Conservation (phyloP, 2,888 invertebrate genomes). For the Dryococelus australis region DNA sequence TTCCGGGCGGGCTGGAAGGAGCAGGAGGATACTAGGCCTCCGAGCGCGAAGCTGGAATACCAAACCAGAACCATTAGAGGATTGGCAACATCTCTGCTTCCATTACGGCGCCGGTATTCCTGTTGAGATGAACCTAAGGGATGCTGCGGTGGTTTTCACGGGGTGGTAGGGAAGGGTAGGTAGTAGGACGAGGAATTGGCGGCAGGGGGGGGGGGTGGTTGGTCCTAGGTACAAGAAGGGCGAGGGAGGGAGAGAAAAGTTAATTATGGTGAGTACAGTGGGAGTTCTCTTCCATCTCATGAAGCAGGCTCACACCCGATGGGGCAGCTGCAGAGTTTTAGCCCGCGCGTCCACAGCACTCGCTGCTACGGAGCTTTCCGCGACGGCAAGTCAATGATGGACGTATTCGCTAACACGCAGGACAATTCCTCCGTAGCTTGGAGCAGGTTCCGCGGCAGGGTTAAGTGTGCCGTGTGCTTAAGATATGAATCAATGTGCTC, state of each 20-base stretch:
- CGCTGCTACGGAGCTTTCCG: too few species aligned
- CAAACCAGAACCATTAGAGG: background rate
- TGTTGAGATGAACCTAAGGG: background rate
- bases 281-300: constrained; percentile 1
- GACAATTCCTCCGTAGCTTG: too few species aligned
- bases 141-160: background rate
- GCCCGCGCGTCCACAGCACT: too few species aligned
- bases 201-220: background rate
- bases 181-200: background rate
- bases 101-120: background rate
- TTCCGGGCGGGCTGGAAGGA: too few species aligned
- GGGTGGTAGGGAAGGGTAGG: too few species aligned
- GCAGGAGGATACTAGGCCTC: background rate
- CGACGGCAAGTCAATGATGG: too few species aligned
- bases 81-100: background rate
- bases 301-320: background rate
- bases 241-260: background rate
- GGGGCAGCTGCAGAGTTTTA: background rate
- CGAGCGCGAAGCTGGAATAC: background rate
- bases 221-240: background rate
- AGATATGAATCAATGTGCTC: too few species aligned
- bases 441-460: too few species aligned
- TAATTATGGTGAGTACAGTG: constrained; percentile 3
- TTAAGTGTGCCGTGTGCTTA: too few species aligned
- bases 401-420: too few species aligned